Conservation (phyloP, 2,113 vertebrate species). For the Symphodus melops region DNA sequence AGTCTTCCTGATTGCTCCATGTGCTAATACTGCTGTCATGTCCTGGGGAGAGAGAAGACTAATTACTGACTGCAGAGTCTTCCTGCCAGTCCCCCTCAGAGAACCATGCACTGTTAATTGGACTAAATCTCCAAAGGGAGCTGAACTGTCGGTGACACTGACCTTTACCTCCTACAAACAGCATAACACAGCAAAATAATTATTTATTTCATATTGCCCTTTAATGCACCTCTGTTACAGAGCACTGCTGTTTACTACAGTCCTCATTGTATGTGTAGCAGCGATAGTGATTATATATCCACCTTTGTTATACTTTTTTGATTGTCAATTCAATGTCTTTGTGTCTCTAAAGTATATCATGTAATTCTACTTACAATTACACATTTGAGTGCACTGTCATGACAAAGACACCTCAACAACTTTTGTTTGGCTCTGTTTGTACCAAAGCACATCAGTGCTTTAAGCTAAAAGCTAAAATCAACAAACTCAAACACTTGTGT, state of each 20-base stretch:
- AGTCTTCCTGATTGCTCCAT: conserved; percentile 54
- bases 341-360: too few relatives aligned
- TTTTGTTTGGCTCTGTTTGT: too few relatives aligned
- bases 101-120: conserved; percentile 70
- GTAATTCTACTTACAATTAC: too few relatives aligned
- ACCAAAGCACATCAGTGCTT: too few relatives aligned
- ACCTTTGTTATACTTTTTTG: too few relatives aligned
- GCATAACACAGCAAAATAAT: conserved; percentile 39
- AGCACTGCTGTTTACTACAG: conserved; percentile 10
- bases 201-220: conserved; percentile 19
- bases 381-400: too few relatives aligned
- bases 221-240: conserved; percentile 8
- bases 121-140: conserved; percentile 67
- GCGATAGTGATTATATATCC: too few relatives aligned
- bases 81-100: conserved; percentile 71
- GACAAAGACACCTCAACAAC: too few relatives aligned
- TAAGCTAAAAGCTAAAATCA: too few relatives aligned
- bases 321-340: too few relatives aligned
- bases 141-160: conserved; percentile 54
- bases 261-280: neutral
- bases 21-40: conserved; percentile 74
- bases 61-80: conserved; percentile 76
- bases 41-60: conserved; percentile 74
- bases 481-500: too few relatives aligned
- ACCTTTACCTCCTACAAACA: conserved; percentile 66